Percentiles rank a stretch among this genome's conserved stretches.
These are phyloP conservation scores for Parnassius apollo DNA, from an alignment of 2,888 invertebrate genomes.

Conservation along the genomic window DNA sequence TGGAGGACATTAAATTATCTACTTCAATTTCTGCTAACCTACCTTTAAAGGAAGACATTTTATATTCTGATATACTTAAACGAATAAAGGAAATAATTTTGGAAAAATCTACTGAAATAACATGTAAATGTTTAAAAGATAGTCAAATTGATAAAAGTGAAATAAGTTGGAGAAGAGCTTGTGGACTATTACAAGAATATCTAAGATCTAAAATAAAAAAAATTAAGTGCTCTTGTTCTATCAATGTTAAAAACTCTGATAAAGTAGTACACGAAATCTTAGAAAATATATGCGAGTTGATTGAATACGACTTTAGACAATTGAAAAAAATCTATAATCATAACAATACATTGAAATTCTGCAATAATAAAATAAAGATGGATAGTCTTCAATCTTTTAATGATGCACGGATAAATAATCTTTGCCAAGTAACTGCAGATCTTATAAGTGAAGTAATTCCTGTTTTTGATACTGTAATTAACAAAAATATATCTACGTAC, in stretches of 20 bases:
- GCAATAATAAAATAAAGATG: neutral
- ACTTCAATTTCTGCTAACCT: constrained; percentile 48
- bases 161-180: constrained; percentile 67
- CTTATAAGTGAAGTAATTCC: neutral
- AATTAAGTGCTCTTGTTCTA: constrained; percentile 54
- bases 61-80: constrained; percentile 51
- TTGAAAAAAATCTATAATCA: constrained; percentile 53
- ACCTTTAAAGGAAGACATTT: constrained; percentile 51
- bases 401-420: neutral
- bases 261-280: constrained; percentile 50
- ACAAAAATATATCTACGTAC: neutral
- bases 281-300: constrained; percentile 56
- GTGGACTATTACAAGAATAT: constrained; percentile 67
- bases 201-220: constrained; percentile 66
- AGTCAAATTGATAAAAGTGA: constrained; percentile 35
- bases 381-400: neutral
- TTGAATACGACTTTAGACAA: constrained; percentile 66
- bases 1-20: constrained; percentile 49
- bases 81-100: constrained; percentile 62
- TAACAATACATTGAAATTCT: constrained; percentile 32
- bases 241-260: constrained; percentile 40
- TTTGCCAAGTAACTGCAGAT: neutral
- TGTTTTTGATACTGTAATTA: neutral
- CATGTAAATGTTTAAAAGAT: constrained; percentile 48
- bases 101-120: constrained; percentile 47